Percentiles rank a stretch among this genome's conserved stretches.
Evolutionary conservation across 2,888 invertebrate genomes (phyloP).

Genomic region (Melanotus villosus): DNA sequence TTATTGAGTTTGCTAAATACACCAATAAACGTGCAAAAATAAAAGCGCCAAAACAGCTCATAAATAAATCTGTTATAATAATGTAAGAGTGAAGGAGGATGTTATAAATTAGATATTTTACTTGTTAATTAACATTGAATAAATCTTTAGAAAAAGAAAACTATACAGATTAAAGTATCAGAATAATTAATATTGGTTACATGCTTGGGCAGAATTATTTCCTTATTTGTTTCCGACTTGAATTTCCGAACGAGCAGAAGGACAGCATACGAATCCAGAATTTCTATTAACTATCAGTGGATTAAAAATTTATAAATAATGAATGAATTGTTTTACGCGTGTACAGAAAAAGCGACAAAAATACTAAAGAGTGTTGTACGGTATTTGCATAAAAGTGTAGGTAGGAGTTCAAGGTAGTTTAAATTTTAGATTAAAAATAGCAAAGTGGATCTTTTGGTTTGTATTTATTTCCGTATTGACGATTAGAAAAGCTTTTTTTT

Average conservation of each 20-base stretch:
- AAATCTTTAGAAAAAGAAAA: no score
- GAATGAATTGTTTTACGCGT: conserved; percentile 19
- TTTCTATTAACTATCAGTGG: not conserved
- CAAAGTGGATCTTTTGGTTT: conserved; percentile 1
- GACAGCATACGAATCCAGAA: not conserved
- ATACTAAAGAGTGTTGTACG: not conserved
- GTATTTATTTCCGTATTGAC: conserved; percentile 18
- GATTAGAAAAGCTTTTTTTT: conserved; percentile 2
- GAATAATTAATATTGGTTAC: not conserved
- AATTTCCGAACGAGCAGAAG: conserved; percentile 11
- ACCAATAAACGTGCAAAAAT: no score
- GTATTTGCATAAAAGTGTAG: conserved; percentile 25
- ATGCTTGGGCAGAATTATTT: conserved; percentile 6
- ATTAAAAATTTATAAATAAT: conserved; percentile 15
- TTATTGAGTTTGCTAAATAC: no score
- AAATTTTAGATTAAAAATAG: conserved; percentile 25
- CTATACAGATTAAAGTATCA: no score
- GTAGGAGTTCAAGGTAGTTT: conserved; percentile 37
- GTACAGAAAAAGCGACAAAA: conserved; percentile 12
- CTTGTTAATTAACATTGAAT: no score
- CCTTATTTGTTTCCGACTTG: conserved; percentile 24
- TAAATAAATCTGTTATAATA: no score
- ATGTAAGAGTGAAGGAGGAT: no score
- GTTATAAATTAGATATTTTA: no score
- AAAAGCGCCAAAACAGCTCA: no score